phyloP scores from a whole-genome alignment of 2,797 vertebrate species.

The Enteromius viviparus region DNA sequence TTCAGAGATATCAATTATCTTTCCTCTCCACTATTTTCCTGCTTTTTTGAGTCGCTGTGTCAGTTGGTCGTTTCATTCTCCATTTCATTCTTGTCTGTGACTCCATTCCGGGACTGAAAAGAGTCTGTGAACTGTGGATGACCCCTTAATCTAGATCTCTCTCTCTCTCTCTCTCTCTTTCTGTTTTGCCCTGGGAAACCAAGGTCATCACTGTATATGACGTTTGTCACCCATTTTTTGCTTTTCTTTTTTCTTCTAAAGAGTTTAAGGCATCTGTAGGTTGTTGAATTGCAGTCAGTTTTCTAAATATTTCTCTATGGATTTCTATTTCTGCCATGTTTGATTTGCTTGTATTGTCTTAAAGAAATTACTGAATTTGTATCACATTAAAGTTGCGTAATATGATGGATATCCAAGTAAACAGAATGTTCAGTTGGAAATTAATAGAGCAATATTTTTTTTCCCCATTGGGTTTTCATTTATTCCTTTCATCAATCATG shows the following conservation, averaged over 20 bases:
- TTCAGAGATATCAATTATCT: not conserved
- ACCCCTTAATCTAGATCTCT: slow-evolving; percentile 1
- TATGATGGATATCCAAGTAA: slow-evolving; percentile 11
- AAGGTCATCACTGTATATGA: slow-evolving; percentile 41
- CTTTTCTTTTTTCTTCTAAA: slow-evolving; percentile 38
- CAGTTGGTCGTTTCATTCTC: not conserved
- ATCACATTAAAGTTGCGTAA: not conserved
- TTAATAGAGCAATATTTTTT: not conserved
- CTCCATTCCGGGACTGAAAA: not conserved
- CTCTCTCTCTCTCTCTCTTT: not conserved
- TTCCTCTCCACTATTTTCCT: slow-evolving; percentile 10
- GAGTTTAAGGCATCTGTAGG: slow-evolving; percentile 21
- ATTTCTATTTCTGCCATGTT: not conserved
- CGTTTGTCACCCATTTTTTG: slow-evolving; percentile 57
- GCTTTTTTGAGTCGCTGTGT: slow-evolving; percentile 1
- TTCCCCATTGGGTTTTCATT: not conserved
- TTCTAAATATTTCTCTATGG: not conserved
- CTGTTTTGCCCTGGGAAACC: slow-evolving; percentile 18
- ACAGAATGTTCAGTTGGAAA: not conserved
- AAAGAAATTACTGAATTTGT: not conserved
- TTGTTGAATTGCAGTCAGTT: not conserved
- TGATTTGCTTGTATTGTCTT: not conserved
- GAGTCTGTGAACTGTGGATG: slow-evolving; percentile 27
- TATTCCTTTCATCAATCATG: slow-evolving; percentile 6
- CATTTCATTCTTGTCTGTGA: not conserved